Conservation (phyloP, 1,140 invertebrate species). For the Cotesia chilonis region DNA sequence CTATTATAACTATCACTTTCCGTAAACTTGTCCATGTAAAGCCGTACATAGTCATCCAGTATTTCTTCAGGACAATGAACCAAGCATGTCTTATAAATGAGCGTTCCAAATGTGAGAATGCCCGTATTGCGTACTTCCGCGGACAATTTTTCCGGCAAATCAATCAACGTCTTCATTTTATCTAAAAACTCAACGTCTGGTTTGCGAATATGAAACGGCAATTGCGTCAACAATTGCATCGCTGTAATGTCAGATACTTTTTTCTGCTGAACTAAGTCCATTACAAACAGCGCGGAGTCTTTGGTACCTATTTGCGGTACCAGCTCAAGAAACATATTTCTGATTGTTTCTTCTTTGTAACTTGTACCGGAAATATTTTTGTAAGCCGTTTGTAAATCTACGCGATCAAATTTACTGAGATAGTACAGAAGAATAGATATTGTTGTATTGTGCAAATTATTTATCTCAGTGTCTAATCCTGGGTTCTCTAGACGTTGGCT, state of each 20-base stretch:
- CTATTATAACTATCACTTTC: constrained; percentile 72
- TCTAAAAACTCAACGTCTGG: constrained; percentile 66
- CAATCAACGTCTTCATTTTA: constrained; percentile 65
- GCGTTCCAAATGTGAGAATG: constrained; percentile 74
- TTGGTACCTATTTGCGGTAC: constrained; percentile 76
- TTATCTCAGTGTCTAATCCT: constrained; percentile 57
- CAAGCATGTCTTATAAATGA: constrained; percentile 74
- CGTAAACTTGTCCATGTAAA: constrained; percentile 73
- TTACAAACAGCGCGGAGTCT: constrained; percentile 70
- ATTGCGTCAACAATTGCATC: constrained; percentile 68
- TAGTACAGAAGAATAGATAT: constrained; percentile 60
- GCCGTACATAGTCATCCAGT: constrained; percentile 75
- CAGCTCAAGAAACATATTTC: constrained; percentile 77
- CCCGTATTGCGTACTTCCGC: constrained; percentile 72
- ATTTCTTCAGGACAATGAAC: constrained; percentile 69
- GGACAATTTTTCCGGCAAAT: constrained; percentile 57
- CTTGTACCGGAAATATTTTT: constrained; percentile 61
- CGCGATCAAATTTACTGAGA: constrained; percentile 53
- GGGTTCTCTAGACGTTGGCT: constrained; percentile 62
- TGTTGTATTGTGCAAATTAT: constrained; percentile 62
- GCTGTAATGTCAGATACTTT: constrained; percentile 69
- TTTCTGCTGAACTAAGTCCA: constrained; percentile 71
- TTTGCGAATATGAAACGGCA: constrained; percentile 70
- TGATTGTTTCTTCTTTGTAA: constrained; percentile 63
- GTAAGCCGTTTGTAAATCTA: constrained; percentile 55